These are phyloP conservation scores for Noctua janthina DNA, from an alignment of 2,888 invertebrate genomes.

Conservation along the genomic window DNA sequence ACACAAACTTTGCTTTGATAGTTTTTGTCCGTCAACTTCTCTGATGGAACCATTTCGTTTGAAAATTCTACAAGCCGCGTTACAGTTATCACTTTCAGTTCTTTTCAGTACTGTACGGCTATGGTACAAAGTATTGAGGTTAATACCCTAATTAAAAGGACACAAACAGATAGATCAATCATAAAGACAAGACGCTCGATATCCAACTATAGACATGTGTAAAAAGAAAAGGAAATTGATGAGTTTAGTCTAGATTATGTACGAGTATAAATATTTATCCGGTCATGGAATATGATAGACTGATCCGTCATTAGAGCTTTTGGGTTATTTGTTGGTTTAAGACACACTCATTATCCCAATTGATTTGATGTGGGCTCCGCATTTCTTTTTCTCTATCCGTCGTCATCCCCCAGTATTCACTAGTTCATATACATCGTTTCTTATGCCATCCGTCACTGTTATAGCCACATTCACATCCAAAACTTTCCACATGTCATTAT, in stretches of 20 bases:
- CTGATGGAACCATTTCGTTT: background rate
- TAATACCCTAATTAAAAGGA: conserved; percentile 19
- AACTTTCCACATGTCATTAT: background rate
- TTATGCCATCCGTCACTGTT: background rate
- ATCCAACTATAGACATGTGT: conserved; percentile 25
- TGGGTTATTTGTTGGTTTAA: conserved; percentile 14
- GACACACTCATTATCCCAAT: background rate
- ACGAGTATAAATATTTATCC: conserved; percentile 28
- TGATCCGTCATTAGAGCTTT: conserved; percentile 42
- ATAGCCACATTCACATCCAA: background rate
- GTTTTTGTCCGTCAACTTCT: background rate
- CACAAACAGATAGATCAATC: conserved; percentile 42
- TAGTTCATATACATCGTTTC: background rate
- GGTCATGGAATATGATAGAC: conserved; percentile 41
- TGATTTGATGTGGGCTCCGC: background rate
- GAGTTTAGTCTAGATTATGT: conserved; percentile 34
- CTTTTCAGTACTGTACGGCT: background rate
- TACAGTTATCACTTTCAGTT: background rate
- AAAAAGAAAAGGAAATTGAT: conserved; percentile 46
- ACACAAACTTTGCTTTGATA: background rate
- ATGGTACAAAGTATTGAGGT: conserved; percentile 4
- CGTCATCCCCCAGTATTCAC: background rate
- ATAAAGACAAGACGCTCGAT: conserved; percentile 36
- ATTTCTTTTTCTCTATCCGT: background rate
- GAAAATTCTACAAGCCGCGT: background rate